Base-by-base conservation (phyloP, 1,140 invertebrate species). In the Drosophila tristis region DNA sequence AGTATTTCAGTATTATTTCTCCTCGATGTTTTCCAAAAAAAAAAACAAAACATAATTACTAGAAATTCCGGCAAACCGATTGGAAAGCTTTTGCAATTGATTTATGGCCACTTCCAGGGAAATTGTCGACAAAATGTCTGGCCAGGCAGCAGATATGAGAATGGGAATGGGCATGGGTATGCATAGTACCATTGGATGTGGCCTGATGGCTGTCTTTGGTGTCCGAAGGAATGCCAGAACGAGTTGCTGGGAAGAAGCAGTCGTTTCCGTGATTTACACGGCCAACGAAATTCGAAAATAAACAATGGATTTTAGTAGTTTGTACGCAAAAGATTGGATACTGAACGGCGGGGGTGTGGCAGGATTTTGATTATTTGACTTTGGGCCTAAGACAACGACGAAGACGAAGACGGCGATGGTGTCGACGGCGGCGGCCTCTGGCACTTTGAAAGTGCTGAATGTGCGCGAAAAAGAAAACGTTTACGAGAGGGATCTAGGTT, bases 41-140 rank as follows among this genome's bases (percentile, higher is more conserved):
- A 20, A 20, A 20, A 20, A 20, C 16, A 20, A 20, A 20, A 20
- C 74, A 82, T 78, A 85, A 84, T 85, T 74, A 74, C 45, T 44
- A 26, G 48, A 71, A 71, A 73, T 72, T 90, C 80, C 81, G 56
- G 75, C 66, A 86, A 90, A 87, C 54, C 60, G 26, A 65, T 67
- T 75, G 74, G 54, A 72, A 78, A 78, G 62, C 71, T 70, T 78
- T 65, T 74, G 45, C 62, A 74, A 65, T 90, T 90, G 87, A 90
- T 90, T 90, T 90, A 90, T 80, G 73, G 64, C 67, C 79, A 89
- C 89, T 90, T 90, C 89, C 79, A 75, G 60, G 73, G 87, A 90
- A 90, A 90, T 87, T 80, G 87, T 90, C 87, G 87, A 90, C 87
- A 84, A 84, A 80, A 84, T 90, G 87, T 90, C 87, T 90, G 82